These are phyloP conservation scores for Thyatira batis DNA, from an alignment of 2,888 invertebrate species.

Conservation along the genomic window DNA sequence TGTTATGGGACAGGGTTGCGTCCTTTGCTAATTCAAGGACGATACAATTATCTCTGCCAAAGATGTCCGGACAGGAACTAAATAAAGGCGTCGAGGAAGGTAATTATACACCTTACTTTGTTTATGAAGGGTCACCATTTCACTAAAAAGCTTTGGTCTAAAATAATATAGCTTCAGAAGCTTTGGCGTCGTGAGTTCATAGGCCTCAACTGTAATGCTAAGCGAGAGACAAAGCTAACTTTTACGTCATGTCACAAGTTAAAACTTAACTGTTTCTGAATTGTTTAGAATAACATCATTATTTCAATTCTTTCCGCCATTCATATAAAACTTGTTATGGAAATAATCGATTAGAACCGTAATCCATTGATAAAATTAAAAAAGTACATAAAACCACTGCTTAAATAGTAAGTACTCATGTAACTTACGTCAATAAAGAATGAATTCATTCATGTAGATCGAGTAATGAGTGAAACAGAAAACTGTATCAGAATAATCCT, in stretches of 20 bases:
- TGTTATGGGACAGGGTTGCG: constrained; percentile 87
- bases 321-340: neutral
- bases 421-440: neutral
- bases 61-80: constrained; percentile 85
- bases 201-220: too few species aligned
- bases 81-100: constrained; percentile 90
- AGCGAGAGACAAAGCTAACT: too few species aligned
- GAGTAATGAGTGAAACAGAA: neutral
- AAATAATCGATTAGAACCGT: too few species aligned
- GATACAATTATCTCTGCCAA: constrained; percentile 89
- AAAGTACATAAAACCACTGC: too few species aligned
- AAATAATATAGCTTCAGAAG: too few species aligned
- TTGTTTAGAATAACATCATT: neutral
- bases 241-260: too few species aligned
- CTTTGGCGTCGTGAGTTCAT: too few species aligned
- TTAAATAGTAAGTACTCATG: neutral
- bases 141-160: neutral
- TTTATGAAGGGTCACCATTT: neutral
- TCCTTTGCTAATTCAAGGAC: constrained; percentile 89
- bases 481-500: neutral
- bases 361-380: too few species aligned
- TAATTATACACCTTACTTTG: constrained; percentile 47
- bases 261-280: too few species aligned
- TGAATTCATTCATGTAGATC: neutral
- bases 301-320: neutral